Evolutionary conservation across 2,797 vertebrate species (phyloP).

Genomic region (Urosaurus nigricauda): DNA sequence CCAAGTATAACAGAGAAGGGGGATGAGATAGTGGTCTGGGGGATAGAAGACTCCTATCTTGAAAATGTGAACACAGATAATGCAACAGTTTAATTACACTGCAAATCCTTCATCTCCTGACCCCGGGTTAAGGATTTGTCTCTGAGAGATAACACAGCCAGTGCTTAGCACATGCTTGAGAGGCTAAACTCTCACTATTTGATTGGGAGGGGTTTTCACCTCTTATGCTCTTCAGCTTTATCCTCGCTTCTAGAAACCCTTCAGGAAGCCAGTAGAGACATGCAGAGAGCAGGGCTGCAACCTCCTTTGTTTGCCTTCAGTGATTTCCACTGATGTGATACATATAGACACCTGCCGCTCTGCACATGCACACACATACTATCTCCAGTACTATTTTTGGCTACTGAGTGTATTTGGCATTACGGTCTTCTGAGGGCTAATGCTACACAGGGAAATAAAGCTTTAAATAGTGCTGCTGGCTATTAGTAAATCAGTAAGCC

Average conservation of each 20-base stretch:
- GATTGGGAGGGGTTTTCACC: neutral
- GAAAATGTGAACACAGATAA: conserved; percentile 30
- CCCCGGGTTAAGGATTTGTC: conserved; percentile 67
- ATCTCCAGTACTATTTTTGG: conserved; percentile 7
- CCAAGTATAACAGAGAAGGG: conserved; percentile 22
- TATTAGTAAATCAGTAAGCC: neutral
- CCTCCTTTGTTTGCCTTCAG: conserved; percentile 9
- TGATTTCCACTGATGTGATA: neutral
- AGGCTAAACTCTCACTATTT: conserved; percentile 39
- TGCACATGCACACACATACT: neutral
- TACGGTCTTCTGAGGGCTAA: fast-evolving
- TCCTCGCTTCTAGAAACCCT: conserved; percentile 6
- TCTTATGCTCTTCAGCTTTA: neutral
- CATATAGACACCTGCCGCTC: neutral
- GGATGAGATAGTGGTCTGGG: too few species aligned
- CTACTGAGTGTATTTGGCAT: conserved; percentile 34
- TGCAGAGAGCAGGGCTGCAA: neutral
- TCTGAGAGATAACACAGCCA: conserved; percentile 46
- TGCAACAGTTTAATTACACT: conserved; percentile 67
- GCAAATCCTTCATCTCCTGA: conserved; percentile 67
- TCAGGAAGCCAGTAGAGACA: neutral
- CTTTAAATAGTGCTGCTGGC: conserved; percentile 45
- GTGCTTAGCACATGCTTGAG: conserved; percentile 33
- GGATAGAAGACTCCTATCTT: conserved; percentile 2
- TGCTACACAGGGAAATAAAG: neutral